Evolutionary conservation across 2,113 vertebrate species (phyloP), one percentile per base, ranked within the genome.

Genomic region (Zeus faber): DNA sequence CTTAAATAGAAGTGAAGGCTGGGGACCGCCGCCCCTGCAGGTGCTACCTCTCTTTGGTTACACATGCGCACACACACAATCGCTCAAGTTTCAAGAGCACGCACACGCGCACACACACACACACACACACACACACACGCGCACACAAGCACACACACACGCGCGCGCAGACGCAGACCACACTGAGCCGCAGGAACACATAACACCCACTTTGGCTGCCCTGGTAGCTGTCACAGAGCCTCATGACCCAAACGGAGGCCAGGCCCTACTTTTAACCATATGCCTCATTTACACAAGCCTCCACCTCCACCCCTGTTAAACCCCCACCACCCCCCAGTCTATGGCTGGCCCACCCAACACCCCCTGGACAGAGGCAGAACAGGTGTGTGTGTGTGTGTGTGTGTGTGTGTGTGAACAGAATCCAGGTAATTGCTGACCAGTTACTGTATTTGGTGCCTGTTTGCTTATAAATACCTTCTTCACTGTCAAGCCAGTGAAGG

Each of bases 1-100:
- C 21, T 49, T 66, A 74, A 82, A 74, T 70, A 78, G 75, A 63
- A 64, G 56, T 67, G 58, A 68, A 69, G 57, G 75, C 57, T 54
- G 35, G 54, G 48, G 64, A 58, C 61, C 58, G 49, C 40, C 40
- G 47, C 63, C 62, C 59, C 39, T 76, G 71, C 67, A 73, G 68
- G 76, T 79, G 74, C 68, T 70, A 67, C 63, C 33, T 58, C 80
- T 68, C 65, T 58, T 53, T 33, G 25, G 54, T 49, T 49, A 40
- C 24, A 23, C 26, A 49, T 27, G 33, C 49, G 21, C 49, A 50
- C 27, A 50, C 26, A 22, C 29, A 40, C 14, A 18, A 18, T n/a
- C 17, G 24, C 31, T 24, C 44, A n/a, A n/a, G n/a, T n/a, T n/a
- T n/a, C n/a, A n/a, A n/a, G n/a, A n/a, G n/a, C 10, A 21, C 45